Evolutionary conservation across 2,888 invertebrate genomes (phyloP), one percentile per base, ranked within the genome.

Genomic region (Stenichneumon culpator): DNA sequence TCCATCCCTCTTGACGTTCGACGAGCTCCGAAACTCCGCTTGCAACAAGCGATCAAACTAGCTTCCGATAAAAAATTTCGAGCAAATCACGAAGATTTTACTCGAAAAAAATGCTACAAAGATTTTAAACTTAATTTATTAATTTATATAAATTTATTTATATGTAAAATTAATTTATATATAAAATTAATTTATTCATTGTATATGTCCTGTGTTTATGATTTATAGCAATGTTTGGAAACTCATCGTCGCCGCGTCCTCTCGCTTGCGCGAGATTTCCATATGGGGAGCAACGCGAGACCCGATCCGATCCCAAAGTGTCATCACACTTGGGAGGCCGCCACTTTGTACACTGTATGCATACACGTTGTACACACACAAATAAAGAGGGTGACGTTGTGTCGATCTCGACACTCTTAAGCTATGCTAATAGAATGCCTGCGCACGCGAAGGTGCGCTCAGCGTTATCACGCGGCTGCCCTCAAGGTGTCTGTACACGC

Each of bases 391-490:
- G 39, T 5, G 19, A 67, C 39, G 3, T 39, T 9, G 16, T 0
- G 9, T 67, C 67, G 14, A 50, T 68, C 68, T 9, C 54, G 19
- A 65, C 50, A 60, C 68, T 57, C 69, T 75, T 81, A 69, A 75
- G 50, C 81, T 81, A 75, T 81, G 81, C 79, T 79, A 70, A 83
- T 83, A 83, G 69, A 83, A 79, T 69, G 57, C 60, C 73, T 73
- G 47, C 63, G 79, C 83, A 74, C 74, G 63, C 69, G 52, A 79
- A 67, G 28, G 67, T 67, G 68, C 50, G 60, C 63, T 67, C 28
- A 63, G 74, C 16, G 69, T 83, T 83, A 83, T 83, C 79, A 74
- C 70, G 32, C 79, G 63, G 60, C 54, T 73, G 60, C 73, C 68
- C 83, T 68, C 73, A 78, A 79, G 83, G 79, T 83, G 73, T 52